A percentile compares a stretch with the other conserved stretches of the same genome.
Conservation (phyloP, 2,113 vertebrate species). For the Campylorhamphus procurvoides region DNA sequence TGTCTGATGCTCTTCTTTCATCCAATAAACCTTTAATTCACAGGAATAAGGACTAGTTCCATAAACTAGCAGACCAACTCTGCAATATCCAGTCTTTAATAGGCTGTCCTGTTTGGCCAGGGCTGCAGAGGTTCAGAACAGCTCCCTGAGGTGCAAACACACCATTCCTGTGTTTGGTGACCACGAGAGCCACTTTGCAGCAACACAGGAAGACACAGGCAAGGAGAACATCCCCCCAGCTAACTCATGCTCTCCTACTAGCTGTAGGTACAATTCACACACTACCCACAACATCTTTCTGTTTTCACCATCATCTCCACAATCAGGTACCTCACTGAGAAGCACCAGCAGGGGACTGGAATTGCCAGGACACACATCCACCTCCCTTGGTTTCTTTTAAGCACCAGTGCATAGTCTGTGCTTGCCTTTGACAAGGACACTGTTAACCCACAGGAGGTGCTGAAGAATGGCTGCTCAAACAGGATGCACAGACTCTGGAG, state of each 20-base stretch:
- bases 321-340: not conserved
- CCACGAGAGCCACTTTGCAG: not conserved
- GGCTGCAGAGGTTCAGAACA: not conserved
- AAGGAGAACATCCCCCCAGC: not conserved
- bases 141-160: not conserved
- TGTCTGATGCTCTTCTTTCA: not conserved
- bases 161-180: accelerated
- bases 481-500: not conserved
- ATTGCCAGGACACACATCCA: not conserved
- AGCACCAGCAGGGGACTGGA: not conserved
- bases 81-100: not conserved
- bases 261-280: not conserved
- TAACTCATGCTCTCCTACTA: not conserved
- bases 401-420: not conserved
- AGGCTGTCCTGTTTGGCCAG: not conserved
- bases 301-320: not conserved
- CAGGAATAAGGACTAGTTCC: not conserved
- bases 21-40: not conserved
- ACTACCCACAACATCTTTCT: not conserved
- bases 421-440: not conserved
- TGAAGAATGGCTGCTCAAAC: not conserved
- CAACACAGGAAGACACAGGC: not conserved
- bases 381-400: not conserved
- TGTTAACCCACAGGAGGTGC: accelerated
- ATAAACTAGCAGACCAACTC: not conserved